These are phyloP conservation scores for Sarotherodon lohbergeri DNA, from an alignment of 2,113 vertebrate genomes.

Conservation along the genomic window DNA sequence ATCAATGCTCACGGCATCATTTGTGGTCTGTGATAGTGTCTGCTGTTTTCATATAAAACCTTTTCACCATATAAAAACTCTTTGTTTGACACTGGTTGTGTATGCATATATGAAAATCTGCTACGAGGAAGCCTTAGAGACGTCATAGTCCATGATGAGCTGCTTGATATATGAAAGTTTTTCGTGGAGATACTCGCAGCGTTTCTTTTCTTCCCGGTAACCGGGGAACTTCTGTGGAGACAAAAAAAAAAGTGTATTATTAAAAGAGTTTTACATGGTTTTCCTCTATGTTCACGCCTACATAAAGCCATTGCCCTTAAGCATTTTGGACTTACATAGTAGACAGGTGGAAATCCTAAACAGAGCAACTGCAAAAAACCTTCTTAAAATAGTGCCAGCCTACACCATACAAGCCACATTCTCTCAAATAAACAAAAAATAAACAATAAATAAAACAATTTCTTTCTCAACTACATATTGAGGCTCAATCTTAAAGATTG, in stretches of 20 bases:
- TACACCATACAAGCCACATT: background rate
- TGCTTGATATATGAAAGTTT: slow-evolving; percentile 85
- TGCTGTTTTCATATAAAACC: background rate
- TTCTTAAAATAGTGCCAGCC: background rate
- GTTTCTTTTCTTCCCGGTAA: slow-evolving; percentile 80
- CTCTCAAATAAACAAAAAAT: background rate
- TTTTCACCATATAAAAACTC: background rate
- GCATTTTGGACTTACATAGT: background rate
- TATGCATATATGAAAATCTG: background rate
- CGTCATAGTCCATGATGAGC: slow-evolving; percentile 78
- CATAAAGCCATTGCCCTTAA: background rate
- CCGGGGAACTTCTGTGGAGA: slow-evolving; percentile 74
- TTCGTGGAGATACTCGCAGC: slow-evolving; percentile 80
- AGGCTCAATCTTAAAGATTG: background rate
- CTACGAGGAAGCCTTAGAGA: slow-evolving; percentile 47
- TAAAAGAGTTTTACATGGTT: background rate
- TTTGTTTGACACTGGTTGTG: background rate
- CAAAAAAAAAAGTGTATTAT: background rate
- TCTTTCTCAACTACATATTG: background rate
- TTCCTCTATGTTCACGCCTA: background rate
- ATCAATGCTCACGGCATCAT: background rate
- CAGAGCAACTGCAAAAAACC: background rate
- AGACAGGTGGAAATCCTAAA: background rate
- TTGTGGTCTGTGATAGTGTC: background rate
- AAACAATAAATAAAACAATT: background rate